Evolutionary conservation across 2,797 vertebrate genomes (phyloP).

Genomic region (Sebastolobus altivelis): DNA sequence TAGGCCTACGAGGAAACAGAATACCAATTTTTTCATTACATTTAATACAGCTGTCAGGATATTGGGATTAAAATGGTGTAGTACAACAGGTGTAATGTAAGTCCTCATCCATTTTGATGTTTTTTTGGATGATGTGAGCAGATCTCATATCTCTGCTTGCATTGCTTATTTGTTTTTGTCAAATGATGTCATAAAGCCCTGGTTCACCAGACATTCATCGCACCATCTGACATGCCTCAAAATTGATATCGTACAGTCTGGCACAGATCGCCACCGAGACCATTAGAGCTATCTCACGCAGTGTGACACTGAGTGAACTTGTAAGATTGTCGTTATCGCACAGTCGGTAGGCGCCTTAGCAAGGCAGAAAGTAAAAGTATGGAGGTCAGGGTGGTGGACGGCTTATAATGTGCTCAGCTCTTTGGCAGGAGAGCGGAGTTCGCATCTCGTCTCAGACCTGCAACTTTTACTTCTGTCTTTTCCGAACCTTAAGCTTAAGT

Average conservation of each 20-base stretch:
- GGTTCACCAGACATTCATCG: not conserved
- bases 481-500: not conserved
- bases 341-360: not conserved
- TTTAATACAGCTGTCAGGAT: not conserved
- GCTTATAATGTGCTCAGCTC: not conserved
- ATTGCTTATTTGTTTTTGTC: not conserved
- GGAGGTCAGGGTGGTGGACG: not conserved
- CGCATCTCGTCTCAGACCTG: not conserved
- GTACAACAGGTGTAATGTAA: not conserved
- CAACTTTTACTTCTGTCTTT: not conserved
- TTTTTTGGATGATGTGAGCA: not conserved
- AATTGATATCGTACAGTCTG: not conserved
- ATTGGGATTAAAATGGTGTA: not conserved
- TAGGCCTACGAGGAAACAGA: not conserved
- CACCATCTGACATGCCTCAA: not conserved
- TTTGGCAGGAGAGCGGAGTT: not conserved
- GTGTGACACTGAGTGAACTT: not conserved
- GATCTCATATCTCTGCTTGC: not conserved
- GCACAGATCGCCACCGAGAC: not conserved
- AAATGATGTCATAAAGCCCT: not conserved
- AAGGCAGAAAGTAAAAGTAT: not conserved
- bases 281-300: not conserved
- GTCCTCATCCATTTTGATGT: not conserved
- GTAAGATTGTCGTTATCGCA: not conserved
- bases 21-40: not conserved